Base-by-base conservation (phyloP, 2,797 vertebrate genomes). In the Aphelocoma californica region DNA sequence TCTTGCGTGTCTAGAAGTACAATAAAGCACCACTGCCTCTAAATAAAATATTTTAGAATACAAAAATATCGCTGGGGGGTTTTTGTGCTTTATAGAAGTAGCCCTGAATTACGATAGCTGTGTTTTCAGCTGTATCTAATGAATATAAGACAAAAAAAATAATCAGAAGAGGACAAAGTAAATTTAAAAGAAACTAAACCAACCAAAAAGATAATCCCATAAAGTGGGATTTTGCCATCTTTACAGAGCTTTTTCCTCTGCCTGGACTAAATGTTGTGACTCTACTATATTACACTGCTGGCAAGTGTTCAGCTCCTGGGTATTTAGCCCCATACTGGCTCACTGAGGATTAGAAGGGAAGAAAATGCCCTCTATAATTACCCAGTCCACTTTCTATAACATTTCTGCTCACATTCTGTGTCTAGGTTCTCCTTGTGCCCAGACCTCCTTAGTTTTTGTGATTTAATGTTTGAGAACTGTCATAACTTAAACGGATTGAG, bases 131-230 rank as follows among this genome's bases (percentile, higher is more conserved):
- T 34, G 12, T 16, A 16, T 53, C 53, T 81, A 48, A 42, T 18
- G 26, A 57, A 64, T 5, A 2, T 29, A 29, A 45, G 20, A 19
- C 2, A 48, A 23, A 23, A 47, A 47, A 23, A 45, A 23, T 3
- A 38, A 23, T 2, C 20, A 79, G 38, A 81, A 34, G 11, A 71
- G 16, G 16, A n/a, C 1, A 2, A 72, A 72, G 5, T 69, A 62
- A 74, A 74, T 18, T 44, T 65, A 31, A 86, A 65, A n/a, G 9
- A 32, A 85, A 31, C 7, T 14, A 65, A 72, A 45, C 21, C 16
- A 81, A 58, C 3, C 0, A 11, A n/a, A 25, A 36, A 29, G 16
- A 31, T 0, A 60, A 54, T 0, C 7, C 18, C 14, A 5, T 54
- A 2, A 32, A 61, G 6, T 61, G 32, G 17, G 25, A 32, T 61